Base-by-base conservation (phyloP, 2,888 invertebrate species). In the Argyresthia goedartella region DNA sequence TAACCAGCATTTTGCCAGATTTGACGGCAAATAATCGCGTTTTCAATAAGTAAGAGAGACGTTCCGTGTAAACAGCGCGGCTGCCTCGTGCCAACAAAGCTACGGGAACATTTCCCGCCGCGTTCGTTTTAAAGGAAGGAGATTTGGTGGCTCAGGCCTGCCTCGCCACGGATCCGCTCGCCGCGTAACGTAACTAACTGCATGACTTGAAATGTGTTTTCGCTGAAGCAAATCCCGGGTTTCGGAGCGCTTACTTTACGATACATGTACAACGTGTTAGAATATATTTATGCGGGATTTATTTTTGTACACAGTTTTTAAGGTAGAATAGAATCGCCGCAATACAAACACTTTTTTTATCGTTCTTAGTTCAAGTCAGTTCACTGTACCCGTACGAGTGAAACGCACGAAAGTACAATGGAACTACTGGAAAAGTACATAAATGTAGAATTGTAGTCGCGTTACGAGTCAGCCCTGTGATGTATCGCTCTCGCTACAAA, bases 181-280 rank as follows among this genome's bases (percentile, higher is more conserved):
- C 59, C 62, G 66, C 67, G 71, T 76, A 76, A 77, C 67, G 71
- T 76, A 76, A 77, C 76, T 79, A 77, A 77, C 76, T 74, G 74
- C 65, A 67, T 64, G 67, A 67, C 67, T 71, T 67, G 67, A 67
- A 77, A 76, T 73, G 69, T 79, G 69, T 79, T 76, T 72, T 68
- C 66, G 67, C 67, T 67, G 66, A 68, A 68, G 75, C 70, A 72
- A 74, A 74, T 66, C 71, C 69, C 60, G 67, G 73, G 64, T 68
- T 69, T 68, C 60, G 57, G 55, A 55, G 66, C 66, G 67, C 73
- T 71, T 67, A 64, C 64, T 67, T 61, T 60, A 58, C 60, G 57
- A 25, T n/a, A 49, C 34, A 48, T 1, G 33, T 13, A 34, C 47
- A 47, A 47, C 13, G 11, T 8, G 14, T 47, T 34, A 9, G 47